Percentiles rank a stretch among this genome's conserved stretches.
These are phyloP conservation scores for Parascotia fuliginaria DNA, from an alignment of 2,888 invertebrate genomes.

Conservation along the genomic window DNA sequence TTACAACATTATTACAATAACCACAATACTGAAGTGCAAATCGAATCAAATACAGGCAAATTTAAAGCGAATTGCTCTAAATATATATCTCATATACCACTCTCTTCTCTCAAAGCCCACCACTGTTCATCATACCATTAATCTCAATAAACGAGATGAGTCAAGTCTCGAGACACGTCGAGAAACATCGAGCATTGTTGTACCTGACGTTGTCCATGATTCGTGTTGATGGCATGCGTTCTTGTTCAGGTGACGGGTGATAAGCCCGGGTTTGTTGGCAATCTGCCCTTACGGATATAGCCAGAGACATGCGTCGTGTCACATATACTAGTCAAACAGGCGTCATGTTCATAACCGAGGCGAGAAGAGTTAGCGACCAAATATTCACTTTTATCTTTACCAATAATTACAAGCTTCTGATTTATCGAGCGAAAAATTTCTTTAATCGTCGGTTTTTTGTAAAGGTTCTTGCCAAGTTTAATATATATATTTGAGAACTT, in stretches of 20 bases:
- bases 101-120: not conserved
- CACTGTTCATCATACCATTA: not conserved
- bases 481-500: no score
- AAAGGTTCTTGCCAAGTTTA: no score
- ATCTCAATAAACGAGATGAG: constrained; percentile 6
- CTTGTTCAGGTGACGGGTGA: constrained; percentile 71
- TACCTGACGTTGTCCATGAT: constrained; percentile 48
- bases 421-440: no score
- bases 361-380: constrained; percentile 18
- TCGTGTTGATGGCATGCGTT: constrained; percentile 49
- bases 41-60: no score
- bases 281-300: constrained; percentile 79
- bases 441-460: no score
- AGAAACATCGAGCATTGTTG: no score
- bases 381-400: no score
- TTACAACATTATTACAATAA: no score
- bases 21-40: no score
- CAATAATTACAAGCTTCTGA: no score
- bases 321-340: constrained; percentile 44
- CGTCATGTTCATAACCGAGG: constrained; percentile 36
- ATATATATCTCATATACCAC: no score
- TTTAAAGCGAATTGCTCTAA: no score
- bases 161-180: constrained; percentile 24
- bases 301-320: constrained; percentile 61
- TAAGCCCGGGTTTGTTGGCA: constrained; percentile 73